Percentiles rank a stretch among this genome's conserved stretches.
Evolutionary conservation across 2,113 vertebrate genomes (phyloP).

Genomic region (Rhinolophus ferrumequinum): DNA sequence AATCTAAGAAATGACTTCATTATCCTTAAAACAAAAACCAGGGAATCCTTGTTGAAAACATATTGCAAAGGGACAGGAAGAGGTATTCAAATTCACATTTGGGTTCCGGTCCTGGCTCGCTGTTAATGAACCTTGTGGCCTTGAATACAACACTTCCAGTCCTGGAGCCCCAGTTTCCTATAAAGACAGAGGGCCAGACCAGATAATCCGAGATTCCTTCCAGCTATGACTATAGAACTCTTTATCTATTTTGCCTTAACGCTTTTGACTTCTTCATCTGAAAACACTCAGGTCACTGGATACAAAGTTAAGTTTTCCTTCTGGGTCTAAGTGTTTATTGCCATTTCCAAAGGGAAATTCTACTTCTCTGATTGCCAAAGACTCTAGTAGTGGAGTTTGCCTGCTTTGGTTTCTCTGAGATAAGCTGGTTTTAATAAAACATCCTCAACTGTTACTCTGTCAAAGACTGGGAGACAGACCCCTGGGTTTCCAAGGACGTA

Average conservation of each 20-base stretch:
- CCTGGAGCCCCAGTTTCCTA: background rate
- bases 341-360: background rate
- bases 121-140: rapidly evolving
- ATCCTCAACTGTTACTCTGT: background rate
- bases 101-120: background rate
- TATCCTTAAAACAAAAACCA: background rate
- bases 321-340: background rate
- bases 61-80: background rate
- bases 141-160: background rate
- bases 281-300: background rate
- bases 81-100: background rate
- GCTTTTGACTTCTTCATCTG: background rate
- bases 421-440: background rate
- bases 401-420: background rate
- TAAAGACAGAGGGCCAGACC: background rate
- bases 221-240: background rate
- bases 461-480: background rate
- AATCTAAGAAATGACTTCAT: conserved; percentile 13
- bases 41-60: background rate
- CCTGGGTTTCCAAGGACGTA: background rate
- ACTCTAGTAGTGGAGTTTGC: background rate
- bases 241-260: background rate
- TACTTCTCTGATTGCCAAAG: background rate
- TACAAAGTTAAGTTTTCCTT: background rate
- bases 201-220: background rate